These are phyloP conservation scores for Leistus spinibarbis DNA, from an alignment of 2,888 invertebrate species.

Conservation along the genomic window DNA sequence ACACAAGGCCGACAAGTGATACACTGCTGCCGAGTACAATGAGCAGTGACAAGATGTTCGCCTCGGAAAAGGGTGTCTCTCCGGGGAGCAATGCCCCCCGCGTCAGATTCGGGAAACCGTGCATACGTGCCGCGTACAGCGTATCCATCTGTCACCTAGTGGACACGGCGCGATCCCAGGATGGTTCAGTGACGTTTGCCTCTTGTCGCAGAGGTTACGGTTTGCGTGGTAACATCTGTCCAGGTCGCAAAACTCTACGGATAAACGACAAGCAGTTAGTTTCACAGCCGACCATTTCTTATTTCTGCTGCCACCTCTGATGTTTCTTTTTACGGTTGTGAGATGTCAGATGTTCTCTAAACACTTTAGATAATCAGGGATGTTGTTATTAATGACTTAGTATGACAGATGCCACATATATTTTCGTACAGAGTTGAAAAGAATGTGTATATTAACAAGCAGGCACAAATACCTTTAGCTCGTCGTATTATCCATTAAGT, in stretches of 20 bases:
- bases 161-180: not conserved
- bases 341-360: not conserved
- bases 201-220: conserved; percentile 11
- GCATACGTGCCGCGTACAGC: conserved; percentile 58
- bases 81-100: conserved; percentile 43
- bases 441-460: too few species aligned
- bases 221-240: conserved; percentile 4
- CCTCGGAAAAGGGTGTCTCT: conserved; percentile 58
- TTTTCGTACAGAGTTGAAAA: too few species aligned
- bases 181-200: not conserved
- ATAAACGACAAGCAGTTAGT: conserved; percentile 12
- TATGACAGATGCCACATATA: not conserved
- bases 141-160: conserved; percentile 56
- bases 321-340: not conserved
- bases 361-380: not conserved
- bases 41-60: conserved; percentile 67
- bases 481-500: too few species aligned
- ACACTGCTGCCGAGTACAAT: conserved; percentile 70
- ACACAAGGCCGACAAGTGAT: conserved; percentile 69
- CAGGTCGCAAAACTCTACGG: not conserved
- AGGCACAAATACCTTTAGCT: too few species aligned
- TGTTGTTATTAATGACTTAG: not conserved
- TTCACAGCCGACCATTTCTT: not conserved
- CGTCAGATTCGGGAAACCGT: conserved; percentile 57
- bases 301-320: not conserved